Percentiles rank a stretch among this genome's conserved stretches.
phyloP scores from a whole-genome alignment of 2,888 invertebrate genomes.

The Tinea trinotella region DNA sequence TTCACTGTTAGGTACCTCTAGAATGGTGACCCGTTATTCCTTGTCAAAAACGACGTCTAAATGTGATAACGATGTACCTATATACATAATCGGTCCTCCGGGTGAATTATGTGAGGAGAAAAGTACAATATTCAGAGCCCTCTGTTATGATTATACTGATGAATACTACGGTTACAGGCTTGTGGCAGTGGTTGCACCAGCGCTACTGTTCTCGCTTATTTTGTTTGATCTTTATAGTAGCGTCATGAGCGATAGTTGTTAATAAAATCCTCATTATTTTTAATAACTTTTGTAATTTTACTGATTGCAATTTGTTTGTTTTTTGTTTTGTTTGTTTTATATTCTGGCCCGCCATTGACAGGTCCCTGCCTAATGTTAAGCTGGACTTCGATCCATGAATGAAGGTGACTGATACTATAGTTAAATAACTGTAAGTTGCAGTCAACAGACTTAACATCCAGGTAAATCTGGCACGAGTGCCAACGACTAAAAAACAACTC shows the following conservation, averaged over 20 bases:
- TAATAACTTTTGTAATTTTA: not conserved
- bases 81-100: constrained; percentile 42
- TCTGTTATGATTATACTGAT: constrained; percentile 53
- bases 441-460: too few species aligned
- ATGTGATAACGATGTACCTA: constrained; percentile 44
- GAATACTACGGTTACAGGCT: constrained; percentile 51
- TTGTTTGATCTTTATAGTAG: constrained; percentile 58
- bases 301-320: too few species aligned
- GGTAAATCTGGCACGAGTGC: too few species aligned
- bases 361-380: too few species aligned
- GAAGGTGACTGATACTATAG: too few species aligned
- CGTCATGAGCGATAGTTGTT: constrained; percentile 42
- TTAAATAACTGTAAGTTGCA: too few species aligned
- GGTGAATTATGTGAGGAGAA: constrained; percentile 45
- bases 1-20: constrained; percentile 39
- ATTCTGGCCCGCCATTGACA: too few species aligned
- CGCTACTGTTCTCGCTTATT: constrained; percentile 51
- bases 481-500: too few species aligned
- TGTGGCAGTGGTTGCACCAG: constrained; percentile 51
- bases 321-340: too few species aligned
- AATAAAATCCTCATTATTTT: not conserved
- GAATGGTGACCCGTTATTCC: constrained; percentile 44
- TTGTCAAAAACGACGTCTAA: constrained; percentile 40
- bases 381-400: too few species aligned
- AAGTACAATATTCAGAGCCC: constrained; percentile 39